Percentiles rank a stretch among this genome's conserved stretches.
These are phyloP conservation scores for Ligdia adustata DNA, from an alignment of 2,888 invertebrate genomes.

Conservation along the genomic window DNA sequence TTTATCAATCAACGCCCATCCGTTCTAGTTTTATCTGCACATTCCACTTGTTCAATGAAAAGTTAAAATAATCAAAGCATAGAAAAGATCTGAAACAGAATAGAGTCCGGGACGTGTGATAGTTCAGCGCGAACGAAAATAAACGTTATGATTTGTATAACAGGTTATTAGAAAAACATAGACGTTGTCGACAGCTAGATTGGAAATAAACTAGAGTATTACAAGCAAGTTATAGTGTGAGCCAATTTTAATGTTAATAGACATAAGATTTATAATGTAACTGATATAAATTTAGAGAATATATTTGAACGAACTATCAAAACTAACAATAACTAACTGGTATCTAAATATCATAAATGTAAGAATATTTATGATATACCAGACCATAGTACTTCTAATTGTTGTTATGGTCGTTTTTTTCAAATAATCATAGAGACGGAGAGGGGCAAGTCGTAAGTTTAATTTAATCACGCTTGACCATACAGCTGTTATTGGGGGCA, in stretches of 20 bases:
- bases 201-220: constrained; percentile 66
- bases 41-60: constrained; percentile 65
- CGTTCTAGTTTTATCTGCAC: constrained; percentile 52
- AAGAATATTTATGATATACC: no score
- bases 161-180: constrained; percentile 79
- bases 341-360: no score
- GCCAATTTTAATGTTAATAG: constrained; percentile 3
- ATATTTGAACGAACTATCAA: no score
- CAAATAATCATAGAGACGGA: no score
- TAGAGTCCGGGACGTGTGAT: constrained; percentile 76
- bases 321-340: no score
- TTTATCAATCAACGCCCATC: constrained; percentile 40
- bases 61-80: constrained; percentile 75
- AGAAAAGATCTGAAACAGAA: constrained; percentile 79
- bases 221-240: constrained; percentile 50
- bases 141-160: constrained; percentile 79
- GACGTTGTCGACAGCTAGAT: constrained; percentile 64
- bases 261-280: no score
- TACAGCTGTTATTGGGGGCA: no score
- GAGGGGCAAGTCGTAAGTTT: no score
- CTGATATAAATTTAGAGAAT: no score
- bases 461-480: no score
- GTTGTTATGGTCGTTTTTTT: no score
- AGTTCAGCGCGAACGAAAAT: constrained; percentile 76
- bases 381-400: no score